These are phyloP conservation scores for Halcyon chelicuti DNA, from an alignment of 2,797 vertebrate species.

Conservation along the genomic window DNA sequence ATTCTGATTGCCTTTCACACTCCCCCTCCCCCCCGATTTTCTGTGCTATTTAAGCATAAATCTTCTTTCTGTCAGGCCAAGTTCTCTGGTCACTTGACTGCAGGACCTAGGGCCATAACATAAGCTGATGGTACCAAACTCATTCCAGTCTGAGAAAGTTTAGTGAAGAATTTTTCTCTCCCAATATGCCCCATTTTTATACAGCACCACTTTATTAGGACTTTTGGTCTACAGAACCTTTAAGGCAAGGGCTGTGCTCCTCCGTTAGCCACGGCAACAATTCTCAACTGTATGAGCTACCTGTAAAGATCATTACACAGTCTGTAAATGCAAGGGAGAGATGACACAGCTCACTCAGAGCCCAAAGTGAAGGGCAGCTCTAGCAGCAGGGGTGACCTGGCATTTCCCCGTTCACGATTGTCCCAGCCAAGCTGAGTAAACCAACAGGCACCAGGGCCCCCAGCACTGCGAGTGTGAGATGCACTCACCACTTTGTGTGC, in stretches of 20 bases:
- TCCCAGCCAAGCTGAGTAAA: neutral
- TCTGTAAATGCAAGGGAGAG: neutral
- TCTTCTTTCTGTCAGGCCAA: neutral
- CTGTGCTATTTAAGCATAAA: neutral
- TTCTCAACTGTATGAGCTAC: neutral
- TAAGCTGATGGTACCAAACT: neutral
- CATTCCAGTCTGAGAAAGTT: neutral
- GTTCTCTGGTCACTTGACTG: neutral
- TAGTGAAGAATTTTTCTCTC: neutral
- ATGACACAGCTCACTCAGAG: accelerated
- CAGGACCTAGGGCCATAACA: neutral
- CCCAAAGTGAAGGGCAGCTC: neutral
- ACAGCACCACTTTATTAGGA: neutral
- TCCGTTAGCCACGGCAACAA: neutral
- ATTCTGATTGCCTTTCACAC: neutral
- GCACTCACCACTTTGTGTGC: neutral
- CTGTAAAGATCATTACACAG: neutral
- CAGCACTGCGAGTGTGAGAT: neutral
- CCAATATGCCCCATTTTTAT: neutral
- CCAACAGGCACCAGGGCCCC: neutral
- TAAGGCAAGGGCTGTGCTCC: neutral
- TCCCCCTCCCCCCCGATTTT: too few species aligned
- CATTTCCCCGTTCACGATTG: neutral
- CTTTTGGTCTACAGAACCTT: neutral
- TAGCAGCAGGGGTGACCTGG: neutral